Evolutionary conservation across 2,888 invertebrate genomes (phyloP), one percentile per base, ranked within the genome.

Genomic region (Dioctria linearis): DNA sequence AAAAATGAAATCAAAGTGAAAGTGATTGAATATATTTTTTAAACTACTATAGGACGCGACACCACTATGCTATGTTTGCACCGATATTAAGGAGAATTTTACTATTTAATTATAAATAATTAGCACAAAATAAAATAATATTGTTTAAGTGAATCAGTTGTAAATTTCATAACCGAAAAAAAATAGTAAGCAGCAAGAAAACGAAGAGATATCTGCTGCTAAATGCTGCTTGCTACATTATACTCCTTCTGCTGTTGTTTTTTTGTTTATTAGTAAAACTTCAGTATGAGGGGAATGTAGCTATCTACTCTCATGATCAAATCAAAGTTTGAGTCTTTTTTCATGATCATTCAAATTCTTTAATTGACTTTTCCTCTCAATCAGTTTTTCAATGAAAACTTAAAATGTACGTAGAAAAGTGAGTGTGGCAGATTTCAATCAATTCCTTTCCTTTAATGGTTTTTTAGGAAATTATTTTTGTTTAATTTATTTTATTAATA

Each of bases 401-500:
- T 61, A 37, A 61, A 11, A 54, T n/a, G 54, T 46, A 6, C 49
- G 9, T 46, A 59, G 59, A 61, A 39, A 25, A 61, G n/a, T 37
- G 4, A 61, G 4, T 61, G 61, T 61, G 25, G 37, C 61, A 61
- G 61, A 61, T 13, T 59, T 59, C 59, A 11, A 8, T 59, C 9
- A 46, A 46, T 46, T 11, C n/a, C 54, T 54, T 61, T 61, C 61
- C 61, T 61, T 54, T 61, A 61, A 4, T 25, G 25, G 6, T 39
- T 25, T 57, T 59, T 57, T 73, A 73, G 73, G 11, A 73, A 73
- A 73, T 73, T 57, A 39, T 57, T 42, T 40, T 57, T 59, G 57
- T 59, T 73, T 73, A 57, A 73, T 73, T 73, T 73, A 73, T 73
- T 73, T 73, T 73, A 73, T 73, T 73, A 57, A 42, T 73, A 73